phyloP scores from a whole-genome alignment of 2,888 invertebrate genomes.

The Leuctra nigra region DNA sequence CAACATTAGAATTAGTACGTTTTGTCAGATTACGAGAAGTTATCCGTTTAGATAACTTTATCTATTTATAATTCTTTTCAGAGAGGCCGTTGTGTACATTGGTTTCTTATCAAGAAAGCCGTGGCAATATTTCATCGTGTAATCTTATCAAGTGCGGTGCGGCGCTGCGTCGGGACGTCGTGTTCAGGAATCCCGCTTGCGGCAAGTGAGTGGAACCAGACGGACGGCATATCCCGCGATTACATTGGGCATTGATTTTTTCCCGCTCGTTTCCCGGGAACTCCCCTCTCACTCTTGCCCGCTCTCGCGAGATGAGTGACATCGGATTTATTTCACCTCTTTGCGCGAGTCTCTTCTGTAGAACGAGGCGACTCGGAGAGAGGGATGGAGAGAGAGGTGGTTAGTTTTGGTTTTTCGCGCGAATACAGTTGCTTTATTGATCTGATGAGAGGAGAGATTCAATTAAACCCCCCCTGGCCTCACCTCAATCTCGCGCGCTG shows the following conservation, averaged over 20 bases:
- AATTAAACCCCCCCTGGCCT: constrained; percentile 12
- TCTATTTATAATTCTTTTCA: no score
- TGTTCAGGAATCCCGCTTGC: no score
- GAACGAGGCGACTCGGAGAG: neutral
- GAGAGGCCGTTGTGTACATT: no score
- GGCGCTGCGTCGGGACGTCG: no score
- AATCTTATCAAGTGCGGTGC: no score
- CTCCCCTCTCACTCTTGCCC: constrained; percentile 31
- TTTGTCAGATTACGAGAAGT: no score
- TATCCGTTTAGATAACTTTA: no score
- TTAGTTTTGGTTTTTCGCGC: neutral
- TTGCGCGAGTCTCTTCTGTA: neutral
- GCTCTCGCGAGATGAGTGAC: constrained; percentile 12
- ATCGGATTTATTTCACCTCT: constrained; percentile 1
- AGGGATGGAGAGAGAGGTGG: neutral
- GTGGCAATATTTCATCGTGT: no score
- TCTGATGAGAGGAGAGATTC: constrained; percentile 21
- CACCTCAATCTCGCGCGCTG: neutral
- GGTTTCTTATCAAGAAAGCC: no score
- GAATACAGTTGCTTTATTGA: constrained; percentile 22
- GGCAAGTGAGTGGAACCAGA: neutral
- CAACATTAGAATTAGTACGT: no score
- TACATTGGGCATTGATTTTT: constrained; percentile 18
- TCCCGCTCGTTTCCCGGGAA: constrained; percentile 16
- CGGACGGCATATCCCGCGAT: no score